These are phyloP conservation scores for Forbesichthys papilliferus DNA, from an alignment of 2,113 vertebrate species.

Conservation along the genomic window DNA sequence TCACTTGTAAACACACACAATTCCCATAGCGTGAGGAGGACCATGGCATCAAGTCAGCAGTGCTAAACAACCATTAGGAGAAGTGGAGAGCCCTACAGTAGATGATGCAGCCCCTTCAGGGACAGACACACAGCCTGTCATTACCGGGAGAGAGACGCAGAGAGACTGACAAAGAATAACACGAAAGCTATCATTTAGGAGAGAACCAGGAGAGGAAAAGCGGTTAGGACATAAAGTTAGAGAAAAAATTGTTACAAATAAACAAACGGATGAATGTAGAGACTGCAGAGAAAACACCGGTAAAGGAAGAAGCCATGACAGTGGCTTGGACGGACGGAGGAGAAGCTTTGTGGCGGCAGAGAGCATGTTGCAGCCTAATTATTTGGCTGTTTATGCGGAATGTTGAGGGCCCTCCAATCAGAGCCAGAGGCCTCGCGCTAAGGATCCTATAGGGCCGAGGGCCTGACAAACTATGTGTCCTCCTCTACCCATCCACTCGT, in stretches of 20 bases:
- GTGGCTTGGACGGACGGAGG: conserved; percentile 13
- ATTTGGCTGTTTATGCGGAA: conserved; percentile 71
- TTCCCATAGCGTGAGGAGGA: conserved; percentile 63
- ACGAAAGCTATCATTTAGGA: conserved; percentile 64
- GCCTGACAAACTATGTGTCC: conserved; percentile 54
- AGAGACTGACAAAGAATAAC: conserved; percentile 33
- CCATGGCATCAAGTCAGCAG: conserved; percentile 40
- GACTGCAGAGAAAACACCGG: not conserved
- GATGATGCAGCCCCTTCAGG: conserved; percentile 58
- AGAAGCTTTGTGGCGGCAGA: conserved; percentile 34
- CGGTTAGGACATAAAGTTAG: not conserved
- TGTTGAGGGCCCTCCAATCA: conserved; percentile 73
- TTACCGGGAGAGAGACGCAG: conserved; percentile 46
- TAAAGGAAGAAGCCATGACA: not conserved
- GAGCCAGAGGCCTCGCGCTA: conserved; percentile 58
- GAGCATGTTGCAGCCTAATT: conserved; percentile 59
- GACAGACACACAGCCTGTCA: conserved; percentile 64
- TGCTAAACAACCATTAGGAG: conserved; percentile 62
- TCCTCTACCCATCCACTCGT: conserved; percentile 47
- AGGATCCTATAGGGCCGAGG: conserved; percentile 58
- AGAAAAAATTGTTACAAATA: conserved; percentile 24
- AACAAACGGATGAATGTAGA: not conserved
- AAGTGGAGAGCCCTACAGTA: conserved; percentile 63
- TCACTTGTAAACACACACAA: conserved; percentile 34
- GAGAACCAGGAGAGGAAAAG: conserved; percentile 30